A percentile compares a stretch with the other conserved stretches of the same genome.
Conservation (phyloP, 2,888 invertebrate genomes). For the Nemoura dubitans region DNA sequence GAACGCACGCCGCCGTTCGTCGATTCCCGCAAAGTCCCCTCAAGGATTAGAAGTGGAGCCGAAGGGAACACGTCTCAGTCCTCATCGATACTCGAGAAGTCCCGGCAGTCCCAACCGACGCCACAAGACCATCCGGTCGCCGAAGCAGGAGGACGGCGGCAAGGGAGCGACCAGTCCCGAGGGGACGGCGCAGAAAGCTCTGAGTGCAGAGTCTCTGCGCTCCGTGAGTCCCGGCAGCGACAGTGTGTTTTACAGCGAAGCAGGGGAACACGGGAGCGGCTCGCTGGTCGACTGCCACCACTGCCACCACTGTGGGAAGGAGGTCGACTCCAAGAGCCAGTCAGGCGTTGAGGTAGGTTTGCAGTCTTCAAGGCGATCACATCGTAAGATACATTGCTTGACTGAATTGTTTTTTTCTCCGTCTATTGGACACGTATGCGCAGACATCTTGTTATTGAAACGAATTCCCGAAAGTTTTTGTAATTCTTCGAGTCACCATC, state of each 20-base stretch:
- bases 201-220: slow-evolving; percentile 85
- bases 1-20: slow-evolving; percentile 46
- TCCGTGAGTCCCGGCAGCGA: slow-evolving; percentile 92
- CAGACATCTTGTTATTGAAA: too few relatives aligned
- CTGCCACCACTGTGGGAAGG: slow-evolving; percentile 85
- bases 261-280: slow-evolving; percentile 56
- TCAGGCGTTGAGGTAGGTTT: slow-evolving; percentile 48
- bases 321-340: slow-evolving; percentile 66
- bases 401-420: too few relatives aligned
- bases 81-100: slow-evolving; percentile 56
- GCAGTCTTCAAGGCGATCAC: too few relatives aligned
- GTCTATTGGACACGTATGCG: too few relatives aligned
- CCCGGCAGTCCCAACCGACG: slow-evolving; percentile 67
- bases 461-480: too few relatives aligned
- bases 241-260: slow-evolving; percentile 89
- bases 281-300: slow-evolving; percentile 64
- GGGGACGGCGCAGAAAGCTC: slow-evolving; percentile 72
- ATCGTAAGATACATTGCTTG: too few relatives aligned
- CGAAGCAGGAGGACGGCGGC: slow-evolving; percentile 36
- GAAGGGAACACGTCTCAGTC: slow-evolving; percentile 49
- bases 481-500: too few relatives aligned
- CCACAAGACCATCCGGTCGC: slow-evolving; percentile 54
- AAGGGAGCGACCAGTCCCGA: slow-evolving; percentile 59
- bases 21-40: slow-evolving; percentile 49
- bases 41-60: slow-evolving; percentile 41